Base-by-base conservation (phyloP, 2,888 invertebrate genomes). In the Aplocera efformata region DNA sequence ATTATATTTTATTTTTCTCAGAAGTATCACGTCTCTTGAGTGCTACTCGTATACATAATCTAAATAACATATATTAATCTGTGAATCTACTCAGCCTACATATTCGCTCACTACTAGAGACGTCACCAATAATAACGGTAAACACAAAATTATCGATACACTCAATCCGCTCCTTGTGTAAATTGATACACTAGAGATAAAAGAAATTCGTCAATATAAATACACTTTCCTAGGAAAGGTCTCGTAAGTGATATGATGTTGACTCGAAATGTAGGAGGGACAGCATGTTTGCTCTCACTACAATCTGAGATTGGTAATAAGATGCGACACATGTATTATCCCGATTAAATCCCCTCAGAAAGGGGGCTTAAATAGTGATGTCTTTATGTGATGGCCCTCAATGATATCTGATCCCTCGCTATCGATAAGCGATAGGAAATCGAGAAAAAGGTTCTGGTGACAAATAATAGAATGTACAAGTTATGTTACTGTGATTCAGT, bases 321-420 rank as follows among this genome's bases (percentile, higher is more conserved):
- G 84, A 85, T 82, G 82, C 80, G 86, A 84, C 85, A 84, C 78
- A 79, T 79, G 83, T 82, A 81, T 82, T 83, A 84, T 82, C 76
- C 75, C 72, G 77, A 82, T 81, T 83, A 81, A 79, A 82, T 76
- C 83, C 82, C 76, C 67, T 53, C 60, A 65, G 77, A 75, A 72
- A 74, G 71, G 74, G 74, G 75, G 74, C 75, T 81, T 77, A 77
- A 59, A 65, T 80, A 80, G 80, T 79, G 80, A 75, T 79, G 79
- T 71, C 67, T 69, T 66, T 62, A 64, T 63, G 56, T 63, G 61
- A 63, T 63, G 50, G 54, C 54, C 39, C 36, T 53, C 34, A 30
- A 52, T 50, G 43, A 50, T 49, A 56, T 48, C 43, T 50, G 50
- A 56, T 46, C 52, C 41, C 44, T 44, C 34, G 41, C 46, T 54